These are phyloP conservation scores for Cephus nigrinus DNA, from an alignment of 2,888 invertebrate genomes.

Conservation along the genomic window DNA sequence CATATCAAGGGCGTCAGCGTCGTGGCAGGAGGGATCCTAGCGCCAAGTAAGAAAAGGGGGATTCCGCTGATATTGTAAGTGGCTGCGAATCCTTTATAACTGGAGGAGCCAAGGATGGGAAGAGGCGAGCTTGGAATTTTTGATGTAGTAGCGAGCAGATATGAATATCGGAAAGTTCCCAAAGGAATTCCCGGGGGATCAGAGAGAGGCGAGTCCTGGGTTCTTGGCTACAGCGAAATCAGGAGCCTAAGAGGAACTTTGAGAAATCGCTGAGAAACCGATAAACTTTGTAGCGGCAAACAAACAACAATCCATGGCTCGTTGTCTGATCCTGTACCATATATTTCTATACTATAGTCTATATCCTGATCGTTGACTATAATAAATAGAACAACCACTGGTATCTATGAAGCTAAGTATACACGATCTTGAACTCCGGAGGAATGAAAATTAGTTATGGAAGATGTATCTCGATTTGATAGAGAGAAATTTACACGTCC, in stretches of 20 bases:
- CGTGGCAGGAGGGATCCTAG: background rate
- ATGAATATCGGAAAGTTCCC: slow-evolving; percentile 65
- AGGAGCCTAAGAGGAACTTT: slow-evolving; percentile 16
- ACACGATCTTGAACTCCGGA: background rate
- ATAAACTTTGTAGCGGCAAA: slow-evolving; percentile 52
- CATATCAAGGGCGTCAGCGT: background rate
- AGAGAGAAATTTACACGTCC: background rate
- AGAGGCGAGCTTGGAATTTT: slow-evolving; percentile 60
- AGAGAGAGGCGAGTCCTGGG: slow-evolving; percentile 20
- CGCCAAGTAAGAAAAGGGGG: background rate
- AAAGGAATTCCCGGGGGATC: slow-evolving; percentile 61
- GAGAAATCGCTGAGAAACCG: slow-evolving; percentile 52
- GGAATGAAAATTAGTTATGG: background rate
- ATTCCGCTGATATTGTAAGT: slow-evolving; percentile 58
- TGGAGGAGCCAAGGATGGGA: slow-evolving; percentile 45
- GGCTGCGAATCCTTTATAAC: slow-evolving; percentile 63
- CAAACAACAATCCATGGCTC: slow-evolving; percentile 37
- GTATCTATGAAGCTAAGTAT: background rate
- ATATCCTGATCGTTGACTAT: background rate
- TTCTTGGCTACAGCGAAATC: background rate
- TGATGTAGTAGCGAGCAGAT: slow-evolving; percentile 61
- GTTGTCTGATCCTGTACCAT: background rate
- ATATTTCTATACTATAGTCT: background rate
- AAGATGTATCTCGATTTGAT: background rate
- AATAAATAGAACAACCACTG: background rate